Base-by-base conservation (phyloP, 1,140 invertebrate species). In the Brachionus manjavacas region DNA sequence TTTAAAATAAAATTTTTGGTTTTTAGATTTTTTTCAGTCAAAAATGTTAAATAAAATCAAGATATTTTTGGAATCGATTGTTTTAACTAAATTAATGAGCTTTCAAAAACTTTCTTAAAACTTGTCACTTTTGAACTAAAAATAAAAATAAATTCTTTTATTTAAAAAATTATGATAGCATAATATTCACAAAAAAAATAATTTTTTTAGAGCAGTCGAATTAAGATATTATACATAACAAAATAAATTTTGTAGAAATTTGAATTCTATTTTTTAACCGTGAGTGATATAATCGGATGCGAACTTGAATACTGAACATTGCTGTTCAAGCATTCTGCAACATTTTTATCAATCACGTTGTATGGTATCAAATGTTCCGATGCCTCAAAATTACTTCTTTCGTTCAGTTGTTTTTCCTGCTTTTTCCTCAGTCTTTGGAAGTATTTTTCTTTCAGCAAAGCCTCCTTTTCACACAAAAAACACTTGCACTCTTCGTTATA, bases 401-500 rank as follows among this genome's bases (percentile, higher is more conserved):
- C 16, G 9, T 23, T 72, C 3, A 72, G 35, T 7, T 41, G 35
- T 72, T 72, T 72, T 72, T 72, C 31, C n/a, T 72, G 28, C 31
- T 76, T 76, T 28, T 52, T 52, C 20, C 20, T 25, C 3, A 28
- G 9, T 3, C 72, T 46, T 23, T 49, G 46, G 8, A 14, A 14
- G n/a, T 76, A 76, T 49, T 76, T 76, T 23, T 76, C 43, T 28
- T 25, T 76, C 8, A 76, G 16, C 1, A 49, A 8, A 25, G 41
- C 72, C 14, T 76, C 72, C 49, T 76, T 76, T 76, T 76, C 41
- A 25, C 72, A 76, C 20, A 76, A 76, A 7, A 76, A 76, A 49
- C 72, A 76, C n/a, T 72, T 72, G 16, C 68, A 72, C 12, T 39
- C 16, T 41, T 46, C 68, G n/a, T 28, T 25, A 12, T 49, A 25